Evolutionary conservation across 2,888 invertebrate genomes (phyloP), one percentile per base, ranked within the genome.

Genomic region (Aproaerema taeniolella): DNA sequence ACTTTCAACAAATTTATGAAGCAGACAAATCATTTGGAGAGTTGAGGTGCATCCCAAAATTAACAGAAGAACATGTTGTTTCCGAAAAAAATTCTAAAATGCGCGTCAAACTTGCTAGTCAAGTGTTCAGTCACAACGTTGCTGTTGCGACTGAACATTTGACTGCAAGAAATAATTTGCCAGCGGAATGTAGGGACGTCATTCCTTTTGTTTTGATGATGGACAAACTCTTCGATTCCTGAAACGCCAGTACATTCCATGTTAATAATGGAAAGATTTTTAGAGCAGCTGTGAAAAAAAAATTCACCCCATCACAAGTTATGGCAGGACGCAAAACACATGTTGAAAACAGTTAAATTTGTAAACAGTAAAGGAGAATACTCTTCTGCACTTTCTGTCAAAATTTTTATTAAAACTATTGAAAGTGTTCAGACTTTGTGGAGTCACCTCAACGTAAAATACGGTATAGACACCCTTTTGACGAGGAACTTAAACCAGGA

Each of bases 341-440:
- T 46, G 26, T 46, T 46, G 31, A 49, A 47, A 47, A 39, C 33
- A 10, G 29, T 44, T 10, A 46, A 47, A 41, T 47, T 25, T 39
- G 13, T 41, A 8, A 37, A 25, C 29, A 39, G 34, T n/a, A 34
- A 38, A 29, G 16, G 7, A 26, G 41, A 32, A 6, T 25, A 47
- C 12, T 45, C 50, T 46, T 38, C 43, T 7, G 43, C 52, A 14
- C 55, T 56, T 34, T 49, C 59, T 10, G 15, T 53, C 1, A 50
- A 31, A 24, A 56, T 55, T 44, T 47, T 53, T 12, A 55, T 59
- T n/a, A 53, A 50, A 50, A 63, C 60, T 3, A 57, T 61, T 15
- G 50, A 58, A 15, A 54, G 52, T 0, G 33, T 58, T 7, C 24
- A 58, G 48, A 28, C 29, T 3, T 5, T 58, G n/a, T 58, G 52